A percentile compares a stretch with the other conserved stretches of the same genome.
Evolutionary conservation across 2,113 vertebrate species (phyloP).

Genomic region (Aptenodytes patagonicus): DNA sequence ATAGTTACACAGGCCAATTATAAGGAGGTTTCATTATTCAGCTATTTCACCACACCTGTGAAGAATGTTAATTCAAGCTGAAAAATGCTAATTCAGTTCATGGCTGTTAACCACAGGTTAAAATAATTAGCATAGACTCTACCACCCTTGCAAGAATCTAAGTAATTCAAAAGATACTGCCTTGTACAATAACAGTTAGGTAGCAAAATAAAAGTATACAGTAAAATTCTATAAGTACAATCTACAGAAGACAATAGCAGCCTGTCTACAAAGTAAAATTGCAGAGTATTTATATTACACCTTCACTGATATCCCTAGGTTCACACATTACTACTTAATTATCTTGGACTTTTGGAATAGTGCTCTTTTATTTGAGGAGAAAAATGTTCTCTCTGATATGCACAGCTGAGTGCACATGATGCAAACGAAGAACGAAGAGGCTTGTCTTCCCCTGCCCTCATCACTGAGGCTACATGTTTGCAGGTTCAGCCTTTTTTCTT

Average conservation of each 20-base stretch:
- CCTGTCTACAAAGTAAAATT: not conserved
- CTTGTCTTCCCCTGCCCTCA: not conserved
- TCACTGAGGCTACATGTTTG: not conserved
- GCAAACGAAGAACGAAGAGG: not conserved
- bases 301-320: not conserved
- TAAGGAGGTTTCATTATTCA: not conserved
- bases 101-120: not conserved
- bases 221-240: not conserved
- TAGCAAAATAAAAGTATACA: not conserved
- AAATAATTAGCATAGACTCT: not conserved
- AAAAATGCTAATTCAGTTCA: not conserved
- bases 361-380: not conserved
- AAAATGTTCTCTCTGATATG: not conserved
- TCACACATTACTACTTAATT: not conserved
- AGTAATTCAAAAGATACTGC: not conserved
- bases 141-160: not conserved
- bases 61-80: not conserved
- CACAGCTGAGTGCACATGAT: constrained; percentile 2
- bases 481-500: not conserved
- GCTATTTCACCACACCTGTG: not conserved
- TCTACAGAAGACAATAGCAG: not conserved
- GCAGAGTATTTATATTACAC: not conserved
- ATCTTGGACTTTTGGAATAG: not conserved
- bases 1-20: not conserved
- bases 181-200: not conserved